Conservation (phyloP, 2,797 vertebrate species). For the Propithecus perrieri region DNA sequence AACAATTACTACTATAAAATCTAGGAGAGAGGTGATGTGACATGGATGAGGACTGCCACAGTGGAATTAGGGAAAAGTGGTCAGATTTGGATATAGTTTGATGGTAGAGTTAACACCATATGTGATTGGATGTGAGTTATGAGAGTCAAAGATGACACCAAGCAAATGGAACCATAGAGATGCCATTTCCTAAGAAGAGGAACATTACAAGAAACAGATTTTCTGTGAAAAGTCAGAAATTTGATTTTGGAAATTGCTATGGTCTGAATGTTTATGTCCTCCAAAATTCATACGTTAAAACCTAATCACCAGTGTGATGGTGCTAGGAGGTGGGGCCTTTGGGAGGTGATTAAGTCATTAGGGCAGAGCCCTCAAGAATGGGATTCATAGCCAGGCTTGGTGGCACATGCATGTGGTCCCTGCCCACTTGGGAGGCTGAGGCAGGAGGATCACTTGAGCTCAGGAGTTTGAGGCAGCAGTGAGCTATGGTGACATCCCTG, state of each 20-base stretch:
- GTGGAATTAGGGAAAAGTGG: background rate
- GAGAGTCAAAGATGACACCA: background rate
- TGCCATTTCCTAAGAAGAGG: background rate
- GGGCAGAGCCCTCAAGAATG: no score
- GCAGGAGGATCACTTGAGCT: no score
- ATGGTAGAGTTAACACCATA: background rate
- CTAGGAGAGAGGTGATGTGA: background rate
- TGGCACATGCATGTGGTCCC: no score
- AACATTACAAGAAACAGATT: background rate
- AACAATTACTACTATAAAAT: background rate
- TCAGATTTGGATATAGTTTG: background rate
- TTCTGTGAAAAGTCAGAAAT: conserved; percentile 12
- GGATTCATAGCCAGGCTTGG: no score
- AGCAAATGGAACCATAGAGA: background rate
- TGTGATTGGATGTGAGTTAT: background rate
- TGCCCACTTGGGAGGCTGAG: no score
- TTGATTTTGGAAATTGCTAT: background rate
- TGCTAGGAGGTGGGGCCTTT: no score
- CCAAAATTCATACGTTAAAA: no score
- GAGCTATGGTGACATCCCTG: no score
- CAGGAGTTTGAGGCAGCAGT: no score
- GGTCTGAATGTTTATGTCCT: background rate
- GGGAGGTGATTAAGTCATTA: no score
- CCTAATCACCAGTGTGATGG: no score
- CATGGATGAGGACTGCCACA: background rate